Conservation (phyloP, 2,888 invertebrate species). For the Netelia virgata region DNA sequence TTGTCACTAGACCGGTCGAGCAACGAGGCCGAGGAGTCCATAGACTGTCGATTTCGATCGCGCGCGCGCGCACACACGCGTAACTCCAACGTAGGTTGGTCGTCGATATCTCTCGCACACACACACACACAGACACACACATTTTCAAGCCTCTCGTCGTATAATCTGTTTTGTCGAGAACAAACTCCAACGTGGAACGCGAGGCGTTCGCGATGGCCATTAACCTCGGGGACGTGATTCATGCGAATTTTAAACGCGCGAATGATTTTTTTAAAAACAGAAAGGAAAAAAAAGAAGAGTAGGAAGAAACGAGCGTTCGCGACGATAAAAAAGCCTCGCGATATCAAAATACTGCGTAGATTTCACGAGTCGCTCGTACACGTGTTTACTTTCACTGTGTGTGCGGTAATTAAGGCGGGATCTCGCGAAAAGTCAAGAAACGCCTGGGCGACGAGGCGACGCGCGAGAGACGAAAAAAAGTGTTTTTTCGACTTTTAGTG, state of each 20-base stretch:
- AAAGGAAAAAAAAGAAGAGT: no score
- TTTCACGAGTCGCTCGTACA: background rate
- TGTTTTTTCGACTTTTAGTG: no score
- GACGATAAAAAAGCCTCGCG: conserved; percentile 8
- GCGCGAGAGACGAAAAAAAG: no score
- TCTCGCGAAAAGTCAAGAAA: background rate
- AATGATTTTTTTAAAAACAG: conserved; percentile 1
- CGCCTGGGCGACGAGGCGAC: background rate
- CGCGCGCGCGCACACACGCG: background rate
- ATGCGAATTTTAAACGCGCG: conserved; percentile 54
- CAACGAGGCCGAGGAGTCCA: conserved; percentile 22
- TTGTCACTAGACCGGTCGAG: conserved; percentile 30
- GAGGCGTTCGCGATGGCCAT: conserved; percentile 36
- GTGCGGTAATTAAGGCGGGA: background rate
- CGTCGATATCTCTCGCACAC: background rate
- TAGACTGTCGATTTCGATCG: conserved; percentile 8
- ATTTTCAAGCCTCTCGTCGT: conserved; percentile 28
- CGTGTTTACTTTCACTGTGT: background rate
- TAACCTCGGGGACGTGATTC: conserved; percentile 60
- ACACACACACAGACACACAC: background rate
- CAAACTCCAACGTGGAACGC: conserved; percentile 53
- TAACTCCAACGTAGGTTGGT: background rate
- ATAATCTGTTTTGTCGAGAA: conserved; percentile 33
- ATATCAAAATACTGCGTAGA: conserved; percentile 43
- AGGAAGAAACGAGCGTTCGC: conserved; percentile 35